Evolutionary conservation across 2,113 vertebrate species (phyloP), one percentile per base, ranked within the genome.

Genomic region (Boulengeromyrus knoepffleri): DNA sequence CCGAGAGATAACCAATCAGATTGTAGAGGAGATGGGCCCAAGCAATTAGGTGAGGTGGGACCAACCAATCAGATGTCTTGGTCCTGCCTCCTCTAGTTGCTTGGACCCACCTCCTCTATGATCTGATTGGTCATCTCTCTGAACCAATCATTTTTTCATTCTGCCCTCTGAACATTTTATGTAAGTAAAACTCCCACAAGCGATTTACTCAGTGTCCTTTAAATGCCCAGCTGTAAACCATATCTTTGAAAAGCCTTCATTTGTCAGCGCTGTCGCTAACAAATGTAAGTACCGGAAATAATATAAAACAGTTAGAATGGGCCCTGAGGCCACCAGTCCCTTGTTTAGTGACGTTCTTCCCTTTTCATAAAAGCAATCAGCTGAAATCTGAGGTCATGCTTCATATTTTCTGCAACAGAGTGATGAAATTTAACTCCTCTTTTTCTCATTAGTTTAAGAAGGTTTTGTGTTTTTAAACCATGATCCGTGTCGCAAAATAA

Each of bases 391-490:
- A 31, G 13, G 87, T 56, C 36, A 31, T 80, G 74, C 74, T 80
- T 80, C 74, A 80, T 36, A 39, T 47, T 85, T 45, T 45, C 39
- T 46, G 42, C 19, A 46, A 85, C 39, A 46, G 83, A 85, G 39
- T 46, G 42, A 46, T 49, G 24, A 85, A 42, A 42, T 85, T 85
- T 42, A 49, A 49, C 19, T 49, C 83, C 45, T 39, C 21, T 45
- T 84, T 45, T 46, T 84, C 42, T 80, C 74, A 80, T 80, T 80
- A 80, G 74, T 70, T 70, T 45, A n/a, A 42, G 42, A 17, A 19
- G 58, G 42, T 70, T 74, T 88, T 74, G 88, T 88, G 58, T 66
- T 88, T 56, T 88, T 87, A 46, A 46, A 56, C 88, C 42, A 70
- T 27, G 56, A 62, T 45, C n/a, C 27, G 46, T 56, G 58, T 88